Conservation (phyloP, 2,888 invertebrate genomes). For the Trichopria drosophilae region DNA sequence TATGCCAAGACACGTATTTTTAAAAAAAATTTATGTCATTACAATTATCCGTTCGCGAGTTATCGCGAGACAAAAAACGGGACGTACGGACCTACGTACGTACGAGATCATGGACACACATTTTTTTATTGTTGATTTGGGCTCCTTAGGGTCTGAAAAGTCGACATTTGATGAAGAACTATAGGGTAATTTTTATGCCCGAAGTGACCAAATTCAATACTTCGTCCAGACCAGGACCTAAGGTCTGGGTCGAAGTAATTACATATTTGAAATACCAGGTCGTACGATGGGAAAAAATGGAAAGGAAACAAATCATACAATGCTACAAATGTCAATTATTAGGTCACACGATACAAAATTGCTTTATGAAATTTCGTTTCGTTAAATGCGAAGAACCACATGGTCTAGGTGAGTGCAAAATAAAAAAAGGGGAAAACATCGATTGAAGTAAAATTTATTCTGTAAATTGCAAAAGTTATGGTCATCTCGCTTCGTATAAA, state of each 20-base stretch:
- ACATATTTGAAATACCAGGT: slow-evolving; percentile 23
- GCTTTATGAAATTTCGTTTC: slow-evolving; percentile 17
- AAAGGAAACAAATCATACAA: slow-evolving; percentile 9
- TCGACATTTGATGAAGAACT: no score
- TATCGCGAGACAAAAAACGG: no score
- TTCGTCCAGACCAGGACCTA: slow-evolving; percentile 17
- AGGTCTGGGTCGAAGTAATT: slow-evolving; percentile 29
- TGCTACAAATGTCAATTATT: slow-evolving; percentile 22
- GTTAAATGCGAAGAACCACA: slow-evolving; percentile 25
- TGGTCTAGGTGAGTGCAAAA: slow-evolving; percentile 18
- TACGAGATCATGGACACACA: no score
- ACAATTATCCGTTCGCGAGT: no score
- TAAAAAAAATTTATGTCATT: no score
- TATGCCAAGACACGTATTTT: no score
- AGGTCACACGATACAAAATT: slow-evolving; percentile 12
- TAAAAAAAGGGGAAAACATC: slow-evolving; percentile 4
- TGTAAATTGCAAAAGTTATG: slow-evolving; percentile 8
- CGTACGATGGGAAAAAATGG: slow-evolving; percentile 18
- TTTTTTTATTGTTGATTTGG: no score
- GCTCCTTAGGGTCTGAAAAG: no score
- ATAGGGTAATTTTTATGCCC: no score
- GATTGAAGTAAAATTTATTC: slow-evolving; percentile 7
- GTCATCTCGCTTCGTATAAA: slow-evolving; percentile 14
- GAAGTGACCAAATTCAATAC: no score
- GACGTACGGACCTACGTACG: no score